Base-by-base conservation (phyloP, 1,140 invertebrate genomes). In the Aphelinus certus region DNA sequence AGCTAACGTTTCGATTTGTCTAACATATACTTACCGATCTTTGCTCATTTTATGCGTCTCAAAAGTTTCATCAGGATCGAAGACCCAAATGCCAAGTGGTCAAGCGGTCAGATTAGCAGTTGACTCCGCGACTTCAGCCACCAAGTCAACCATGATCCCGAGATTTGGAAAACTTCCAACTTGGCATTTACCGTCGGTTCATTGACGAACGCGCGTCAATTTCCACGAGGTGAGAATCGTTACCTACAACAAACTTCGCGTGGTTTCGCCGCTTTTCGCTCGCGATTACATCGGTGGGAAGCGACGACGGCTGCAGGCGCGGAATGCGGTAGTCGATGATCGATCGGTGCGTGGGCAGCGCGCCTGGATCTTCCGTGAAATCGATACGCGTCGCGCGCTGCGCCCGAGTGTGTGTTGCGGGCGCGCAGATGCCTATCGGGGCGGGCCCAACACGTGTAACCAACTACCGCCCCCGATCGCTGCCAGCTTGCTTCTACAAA, bases 401-500 rank as follows among this genome's bases (percentile, higher is more conserved):
- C 61, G 43, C 1, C 58, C 10, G 26, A 26, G 26, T 26, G 26
- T 26, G 26, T 26, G 26, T 26, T 26, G 26, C 26, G 26, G 26
- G 10, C 49, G 58, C 75, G 73, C 73, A 87, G 86, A 88, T 86
- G 78, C 75, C 86, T 86, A 6, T 86, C 86, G 78, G 63, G 73
- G 76, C 77, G 80, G 80, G 82, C 84, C 80, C 84, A 86, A 88
- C 86, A 88, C 84, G 84, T 88, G 86, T 88, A 86, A 86, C 82
- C 80, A 86, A 88, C 85, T 86, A 86, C 84, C 79, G 84, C 78
- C 68, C 26, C 62, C 68, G 56, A 61, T 48, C 45, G 56, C 47
- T 65, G 61, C 58, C 26, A 26, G 26, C 26, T 26, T 0, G 26
- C 26, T 26, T 26, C 0, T 26, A 26, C 26, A 26, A 26, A 26